Percentiles rank a stretch among this genome's conserved stretches.
Conservation (phyloP, 2,797 vertebrate genomes). For the Sebastes melanostomus region DNA sequence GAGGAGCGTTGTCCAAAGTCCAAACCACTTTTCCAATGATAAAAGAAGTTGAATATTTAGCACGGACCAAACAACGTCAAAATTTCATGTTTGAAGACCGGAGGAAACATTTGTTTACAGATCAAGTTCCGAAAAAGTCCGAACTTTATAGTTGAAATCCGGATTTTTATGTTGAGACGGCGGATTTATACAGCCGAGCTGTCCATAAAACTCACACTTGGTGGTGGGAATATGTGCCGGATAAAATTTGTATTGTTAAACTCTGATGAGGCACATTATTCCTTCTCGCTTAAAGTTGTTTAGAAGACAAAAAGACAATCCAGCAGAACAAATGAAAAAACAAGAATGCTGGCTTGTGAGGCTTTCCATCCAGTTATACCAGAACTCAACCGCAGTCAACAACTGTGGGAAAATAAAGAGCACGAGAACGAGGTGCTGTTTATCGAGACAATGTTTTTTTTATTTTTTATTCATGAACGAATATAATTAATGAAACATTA, state of each 20-base stretch:
- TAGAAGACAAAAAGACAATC: not conserved
- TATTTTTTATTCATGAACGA: fast-evolving
- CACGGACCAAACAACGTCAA: not conserved
- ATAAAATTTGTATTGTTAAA: not conserved
- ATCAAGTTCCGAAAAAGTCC: not conserved
- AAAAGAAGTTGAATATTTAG: not conserved
- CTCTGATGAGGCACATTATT: not conserved
- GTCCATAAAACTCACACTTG: not conserved
- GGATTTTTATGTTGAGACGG: not conserved
- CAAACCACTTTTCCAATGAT: not conserved
- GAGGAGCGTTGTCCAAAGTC: not conserved
- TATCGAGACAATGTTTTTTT: no score
- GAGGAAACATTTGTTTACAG: not conserved
- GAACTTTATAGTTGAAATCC: not conserved
- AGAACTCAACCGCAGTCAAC: not conserved
- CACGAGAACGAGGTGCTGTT: not conserved
- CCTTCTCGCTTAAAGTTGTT: not conserved
- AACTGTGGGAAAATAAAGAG: not conserved
- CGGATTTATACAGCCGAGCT: not conserved
- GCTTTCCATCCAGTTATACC: not conserved
- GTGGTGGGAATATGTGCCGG: not conserved
- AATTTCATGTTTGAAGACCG: not conserved
- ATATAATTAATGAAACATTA: not conserved
- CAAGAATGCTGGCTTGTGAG: not conserved
- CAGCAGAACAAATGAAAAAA: not conserved